Evolutionary conservation across 1,140 invertebrate species (phyloP), one percentile per base, ranked within the genome.

Genomic region (Listronotus bonariensis): DNA sequence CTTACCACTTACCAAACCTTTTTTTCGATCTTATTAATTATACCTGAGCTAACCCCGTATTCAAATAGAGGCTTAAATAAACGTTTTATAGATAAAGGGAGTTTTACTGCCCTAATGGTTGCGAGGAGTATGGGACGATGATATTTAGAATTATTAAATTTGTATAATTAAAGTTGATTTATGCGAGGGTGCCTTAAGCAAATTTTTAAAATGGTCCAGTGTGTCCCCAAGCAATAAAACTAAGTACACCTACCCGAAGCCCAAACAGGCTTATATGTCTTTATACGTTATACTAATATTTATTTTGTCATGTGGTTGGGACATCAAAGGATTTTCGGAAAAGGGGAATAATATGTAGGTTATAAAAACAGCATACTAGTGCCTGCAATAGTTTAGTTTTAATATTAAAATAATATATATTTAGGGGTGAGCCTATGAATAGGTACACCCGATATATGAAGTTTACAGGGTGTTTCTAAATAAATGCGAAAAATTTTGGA

Each of bases 71-170:
- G 20, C 32, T 18, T 17, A 64, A 55, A 51, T 51, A 64, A 64
- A 52, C 52, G 52, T 40, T 64, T 64, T 58, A 56, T 65, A 65
- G 62, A 57, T 58, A 65, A 65, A 58, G 40, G 62, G 54, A 20
- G 32, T 62, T 62, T 57, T 58, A 57, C 54, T 65, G 36, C 46
- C 36, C 40, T 65, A 53, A 57, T 52, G 54, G 15, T 36, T 14
- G 17, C 26, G 26, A 12, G 40, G 43, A 48, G 45, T 46, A 43
- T 38, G 46, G 20, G 48, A 51, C 51, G 54, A 51, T 52, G 62
- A 65, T 58, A 65, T 65, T 65, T 65, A 65, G 62, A 65, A 54
- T 58, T 65, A 65, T 65, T 65, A 65, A 65, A 65, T 57, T 58
- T 65, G 54, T 65, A 65, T 65, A 57, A 65, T 65, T 65, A 65